Conservation (phyloP, 1,140 invertebrate genomes). For the Ericerus pela region DNA sequence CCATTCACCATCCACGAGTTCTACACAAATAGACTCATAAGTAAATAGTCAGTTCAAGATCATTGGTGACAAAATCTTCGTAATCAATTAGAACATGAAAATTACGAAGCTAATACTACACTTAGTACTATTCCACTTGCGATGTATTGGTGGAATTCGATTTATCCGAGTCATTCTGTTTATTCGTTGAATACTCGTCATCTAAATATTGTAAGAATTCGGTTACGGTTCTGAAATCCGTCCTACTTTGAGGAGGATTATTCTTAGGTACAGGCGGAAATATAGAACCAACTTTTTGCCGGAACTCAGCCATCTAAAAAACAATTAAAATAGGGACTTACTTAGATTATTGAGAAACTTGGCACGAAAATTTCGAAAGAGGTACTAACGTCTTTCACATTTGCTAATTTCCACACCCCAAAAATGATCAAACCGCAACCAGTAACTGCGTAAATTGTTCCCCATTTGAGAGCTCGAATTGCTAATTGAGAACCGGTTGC, state of each 20-base stretch:
- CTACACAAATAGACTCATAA: no score
- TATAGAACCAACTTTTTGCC: slow-evolving; percentile 45
- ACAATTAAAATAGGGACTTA: slow-evolving; percentile 14
- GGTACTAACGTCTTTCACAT: slow-evolving; percentile 52
- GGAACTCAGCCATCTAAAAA: slow-evolving; percentile 51
- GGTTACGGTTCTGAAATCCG: background rate
- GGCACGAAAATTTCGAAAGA: background rate
- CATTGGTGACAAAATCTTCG: no score
- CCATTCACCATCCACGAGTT: no score
- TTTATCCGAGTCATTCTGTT: no score
- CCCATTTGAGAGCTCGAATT: slow-evolving; percentile 67
- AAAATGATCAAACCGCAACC: slow-evolving; percentile 68
- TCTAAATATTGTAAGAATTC: slow-evolving; percentile 3
- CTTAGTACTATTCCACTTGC: no score
- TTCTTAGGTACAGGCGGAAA: slow-evolving; percentile 18
- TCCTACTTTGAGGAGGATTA: background rate
- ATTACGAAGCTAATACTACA: no score
- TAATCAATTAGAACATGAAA: no score
- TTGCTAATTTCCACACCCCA: slow-evolving; percentile 75
- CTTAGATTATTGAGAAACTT: background rate
- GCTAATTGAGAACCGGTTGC: slow-evolving; percentile 66
- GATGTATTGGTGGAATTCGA: no score
- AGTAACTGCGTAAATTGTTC: slow-evolving; percentile 66
- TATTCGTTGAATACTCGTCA: slow-evolving; percentile 2
- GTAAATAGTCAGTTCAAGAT: no score